phyloP scores from a whole-genome alignment of 2,888 invertebrate genomes.

The Xiphydria camelus region DNA sequence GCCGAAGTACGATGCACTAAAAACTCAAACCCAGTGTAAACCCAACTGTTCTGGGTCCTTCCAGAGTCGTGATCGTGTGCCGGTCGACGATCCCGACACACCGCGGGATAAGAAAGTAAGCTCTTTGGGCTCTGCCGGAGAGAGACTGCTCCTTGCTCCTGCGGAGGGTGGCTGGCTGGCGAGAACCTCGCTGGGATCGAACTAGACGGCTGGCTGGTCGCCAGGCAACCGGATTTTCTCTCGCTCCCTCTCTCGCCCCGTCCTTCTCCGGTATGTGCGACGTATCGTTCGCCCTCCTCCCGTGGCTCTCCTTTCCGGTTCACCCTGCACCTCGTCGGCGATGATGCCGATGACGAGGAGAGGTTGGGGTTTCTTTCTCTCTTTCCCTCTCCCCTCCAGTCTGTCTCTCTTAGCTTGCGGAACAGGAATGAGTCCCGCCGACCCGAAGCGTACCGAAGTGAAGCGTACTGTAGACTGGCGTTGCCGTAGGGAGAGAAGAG shows the following conservation, averaged over 20 bases:
- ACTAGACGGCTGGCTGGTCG: slow-evolving; percentile 54
- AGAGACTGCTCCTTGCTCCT: slow-evolving; percentile 26
- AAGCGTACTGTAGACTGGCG: background rate
- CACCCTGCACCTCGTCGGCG: slow-evolving; percentile 1
- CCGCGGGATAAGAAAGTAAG: too few species aligned
- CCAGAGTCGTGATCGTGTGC: too few species aligned
- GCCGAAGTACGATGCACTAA: too few species aligned
- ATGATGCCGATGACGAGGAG: too few species aligned
- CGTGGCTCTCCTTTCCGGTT: background rate
- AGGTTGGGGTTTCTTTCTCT: background rate
- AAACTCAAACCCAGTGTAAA: too few species aligned
- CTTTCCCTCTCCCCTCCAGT: background rate
- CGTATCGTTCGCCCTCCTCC: background rate
- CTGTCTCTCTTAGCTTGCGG: too few species aligned
- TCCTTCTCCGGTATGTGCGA: slow-evolving; percentile 12
- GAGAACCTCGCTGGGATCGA: slow-evolving; percentile 54
- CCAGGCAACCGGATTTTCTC: slow-evolving; percentile 50
- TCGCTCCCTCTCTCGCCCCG: slow-evolving; percentile 23
- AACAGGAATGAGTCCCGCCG: too few species aligned
- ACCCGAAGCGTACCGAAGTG: too few species aligned
- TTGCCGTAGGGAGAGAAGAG: slow-evolving; percentile 6
- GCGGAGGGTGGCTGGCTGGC: slow-evolving; percentile 30
- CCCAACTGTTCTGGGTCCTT: too few species aligned
- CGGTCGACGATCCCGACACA: too few species aligned
- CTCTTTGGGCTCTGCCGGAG: too few species aligned